A percentile compares a stretch with the other conserved stretches of the same genome.
Conservation (phyloP, 2,113 vertebrate genomes). For the Oceanites oceanicus region DNA sequence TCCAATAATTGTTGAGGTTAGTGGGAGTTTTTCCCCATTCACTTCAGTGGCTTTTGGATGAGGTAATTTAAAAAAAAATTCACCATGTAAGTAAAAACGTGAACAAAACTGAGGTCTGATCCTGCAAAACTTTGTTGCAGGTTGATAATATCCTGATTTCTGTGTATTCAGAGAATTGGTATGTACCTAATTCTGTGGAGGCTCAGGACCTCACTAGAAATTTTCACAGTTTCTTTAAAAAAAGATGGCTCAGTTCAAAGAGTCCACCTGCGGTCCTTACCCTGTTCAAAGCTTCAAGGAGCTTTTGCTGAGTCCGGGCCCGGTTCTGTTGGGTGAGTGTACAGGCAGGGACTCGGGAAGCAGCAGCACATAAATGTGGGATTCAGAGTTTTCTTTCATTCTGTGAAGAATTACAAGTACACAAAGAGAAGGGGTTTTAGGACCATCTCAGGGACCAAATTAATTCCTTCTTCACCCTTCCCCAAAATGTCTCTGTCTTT, state of each 20-base stretch:
- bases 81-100: neutral
- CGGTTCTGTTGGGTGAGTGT: neutral
- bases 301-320: neutral
- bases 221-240: neutral
- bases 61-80: constrained; percentile 23
- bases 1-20: neutral
- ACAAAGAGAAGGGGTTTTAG: neutral
- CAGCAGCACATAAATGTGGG: fast-evolving
- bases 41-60: neutral
- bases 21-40: neutral
- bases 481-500: neutral
- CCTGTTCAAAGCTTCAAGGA: neutral
- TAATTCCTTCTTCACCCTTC: neutral
- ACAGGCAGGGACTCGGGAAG: fast-evolving
- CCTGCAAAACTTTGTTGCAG: neutral
- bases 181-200: neutral
- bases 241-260: neutral
- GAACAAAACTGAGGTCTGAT: neutral
- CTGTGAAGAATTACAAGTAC: neutral
- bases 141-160: neutral
- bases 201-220: neutral
- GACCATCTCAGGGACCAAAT: neutral
- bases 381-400: neutral
- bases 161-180: neutral
- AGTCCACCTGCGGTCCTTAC: neutral